Evolutionary conservation across 2,113 vertebrate genomes (phyloP).

Genomic region (Oncorhynchus kisutch): DNA sequence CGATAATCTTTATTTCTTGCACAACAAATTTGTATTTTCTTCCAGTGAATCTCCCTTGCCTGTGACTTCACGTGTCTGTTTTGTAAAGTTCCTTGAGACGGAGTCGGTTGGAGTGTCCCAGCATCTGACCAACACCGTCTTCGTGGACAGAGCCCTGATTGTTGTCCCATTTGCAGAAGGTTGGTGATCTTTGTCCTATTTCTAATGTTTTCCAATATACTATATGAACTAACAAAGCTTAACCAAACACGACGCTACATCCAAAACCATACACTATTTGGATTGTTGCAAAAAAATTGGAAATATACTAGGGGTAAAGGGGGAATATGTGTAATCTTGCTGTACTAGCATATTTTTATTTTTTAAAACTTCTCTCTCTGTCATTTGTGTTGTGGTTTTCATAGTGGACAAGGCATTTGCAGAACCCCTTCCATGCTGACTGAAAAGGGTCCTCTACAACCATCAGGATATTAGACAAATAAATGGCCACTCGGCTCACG

Average conservation of each 20-base stretch:
- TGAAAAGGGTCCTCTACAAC: slow-evolving; percentile 97
- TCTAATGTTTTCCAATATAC: background rate
- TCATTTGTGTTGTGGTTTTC: slow-evolving; percentile 99
- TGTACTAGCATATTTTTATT: slow-evolving; percentile 68
- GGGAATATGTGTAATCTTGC: slow-evolving; percentile 67
- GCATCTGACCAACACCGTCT: slow-evolving; percentile 99
- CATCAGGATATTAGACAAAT: slow-evolving; percentile 97
- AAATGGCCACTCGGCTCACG: slow-evolving; percentile 91
- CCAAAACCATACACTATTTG: background rate
- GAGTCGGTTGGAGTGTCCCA: slow-evolving; percentile 97
- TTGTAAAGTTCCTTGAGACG: slow-evolving; percentile 99
- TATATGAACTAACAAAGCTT: background rate
- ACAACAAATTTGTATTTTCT: slow-evolving; percentile 78
- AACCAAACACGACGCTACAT: background rate
- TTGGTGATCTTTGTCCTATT: slow-evolving; percentile 72
- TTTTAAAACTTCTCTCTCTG: slow-evolving; percentile 96
- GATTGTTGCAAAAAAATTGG: background rate
- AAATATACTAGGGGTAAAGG: slow-evolving; percentile 29
- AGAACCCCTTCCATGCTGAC: slow-evolving; percentile 96
- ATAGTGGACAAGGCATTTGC: slow-evolving; percentile 99
- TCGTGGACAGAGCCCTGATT: slow-evolving; percentile 99
- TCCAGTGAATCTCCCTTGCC: slow-evolving; percentile 99
- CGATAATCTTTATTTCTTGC: slow-evolving; percentile 64
- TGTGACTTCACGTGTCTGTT: slow-evolving; percentile 98
- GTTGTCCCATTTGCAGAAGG: slow-evolving; percentile 99